Evolutionary conservation across 2,888 invertebrate species (phyloP).

Genomic region (Euclidia mi): DNA sequence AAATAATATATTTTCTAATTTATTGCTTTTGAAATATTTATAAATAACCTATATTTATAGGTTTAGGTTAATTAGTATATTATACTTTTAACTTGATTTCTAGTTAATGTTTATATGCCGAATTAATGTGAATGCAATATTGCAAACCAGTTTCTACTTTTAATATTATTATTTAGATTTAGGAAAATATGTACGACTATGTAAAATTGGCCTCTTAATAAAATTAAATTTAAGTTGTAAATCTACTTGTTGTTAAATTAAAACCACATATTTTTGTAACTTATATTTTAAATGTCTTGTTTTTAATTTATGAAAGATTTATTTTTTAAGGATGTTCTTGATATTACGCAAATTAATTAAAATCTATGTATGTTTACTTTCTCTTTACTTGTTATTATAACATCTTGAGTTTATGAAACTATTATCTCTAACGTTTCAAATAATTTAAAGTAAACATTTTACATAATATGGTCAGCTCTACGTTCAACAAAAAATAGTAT

Average conservation of each 20-base stretch:
- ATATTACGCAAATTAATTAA: not conserved
- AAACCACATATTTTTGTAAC: constrained; percentile 19
- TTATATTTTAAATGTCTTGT: constrained; percentile 17
- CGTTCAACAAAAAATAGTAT: no score
- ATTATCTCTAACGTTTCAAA: constrained; percentile 5
- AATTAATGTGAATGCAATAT: no score
- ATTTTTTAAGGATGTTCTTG: constrained; percentile 8
- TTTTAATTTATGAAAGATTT: constrained; percentile 18
- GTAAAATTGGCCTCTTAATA: not conserved
- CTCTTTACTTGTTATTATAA: constrained; percentile 12
- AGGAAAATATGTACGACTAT: not conserved
- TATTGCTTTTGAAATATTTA: no score
- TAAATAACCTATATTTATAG: no score
- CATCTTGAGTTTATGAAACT: not conserved
- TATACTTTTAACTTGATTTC: constrained; percentile 1
- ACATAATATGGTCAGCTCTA: no score
- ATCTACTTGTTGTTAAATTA: constrained; percentile 12
- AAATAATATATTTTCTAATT: not conserved
- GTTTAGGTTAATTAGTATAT: no score
- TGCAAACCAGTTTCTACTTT: not conserved
- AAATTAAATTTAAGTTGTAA: not conserved
- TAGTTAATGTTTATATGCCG: not conserved
- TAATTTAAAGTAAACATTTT: no score
- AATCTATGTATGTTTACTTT: not conserved
- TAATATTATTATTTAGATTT: not conserved